Conservation (phyloP, 1,140 invertebrate genomes). For the Octopus bimaculoides region DNA sequence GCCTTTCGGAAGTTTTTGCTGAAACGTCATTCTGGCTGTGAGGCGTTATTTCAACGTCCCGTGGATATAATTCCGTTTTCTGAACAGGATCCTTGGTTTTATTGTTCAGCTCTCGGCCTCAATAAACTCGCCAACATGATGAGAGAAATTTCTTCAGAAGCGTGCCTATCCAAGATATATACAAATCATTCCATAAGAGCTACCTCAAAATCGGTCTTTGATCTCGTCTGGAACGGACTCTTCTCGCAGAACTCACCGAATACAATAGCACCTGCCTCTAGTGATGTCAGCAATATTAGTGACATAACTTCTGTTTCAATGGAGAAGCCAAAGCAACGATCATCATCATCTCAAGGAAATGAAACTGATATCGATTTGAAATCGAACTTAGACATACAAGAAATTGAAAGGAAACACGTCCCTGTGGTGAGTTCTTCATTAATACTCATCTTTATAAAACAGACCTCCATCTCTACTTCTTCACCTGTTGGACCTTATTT, state of each 20-base stretch:
- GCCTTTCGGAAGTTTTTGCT: not conserved
- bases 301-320: too few relatives aligned
- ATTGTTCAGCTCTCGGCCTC: conserved; percentile 3
- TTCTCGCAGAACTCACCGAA: not conserved
- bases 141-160: conserved; percentile 16
- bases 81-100: conserved; percentile 20
- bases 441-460: too few relatives aligned
- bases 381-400: too few relatives aligned
- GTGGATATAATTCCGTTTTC: not conserved
- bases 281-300: too few relatives aligned
- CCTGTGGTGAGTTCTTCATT: too few relatives aligned
- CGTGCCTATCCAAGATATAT: conserved; percentile 14
- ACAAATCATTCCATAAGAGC: conserved; percentile 24
- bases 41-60: conserved; percentile 21
- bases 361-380: too few relatives aligned
- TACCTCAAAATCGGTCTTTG: conserved; percentile 4
- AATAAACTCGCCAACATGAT: conserved; percentile 20
- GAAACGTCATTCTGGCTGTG: conserved; percentile 13
- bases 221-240: not conserved
- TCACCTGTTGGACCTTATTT: too few relatives aligned
- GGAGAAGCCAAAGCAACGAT: too few relatives aligned
- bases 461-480: too few relatives aligned
- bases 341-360: too few relatives aligned
- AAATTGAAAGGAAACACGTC: too few relatives aligned
- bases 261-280: too few relatives aligned